Evolutionary conservation across 1,140 invertebrate species (phyloP), one percentile per base, ranked within the genome.

Genomic region (Ceratoteleas bidentatus): DNA sequence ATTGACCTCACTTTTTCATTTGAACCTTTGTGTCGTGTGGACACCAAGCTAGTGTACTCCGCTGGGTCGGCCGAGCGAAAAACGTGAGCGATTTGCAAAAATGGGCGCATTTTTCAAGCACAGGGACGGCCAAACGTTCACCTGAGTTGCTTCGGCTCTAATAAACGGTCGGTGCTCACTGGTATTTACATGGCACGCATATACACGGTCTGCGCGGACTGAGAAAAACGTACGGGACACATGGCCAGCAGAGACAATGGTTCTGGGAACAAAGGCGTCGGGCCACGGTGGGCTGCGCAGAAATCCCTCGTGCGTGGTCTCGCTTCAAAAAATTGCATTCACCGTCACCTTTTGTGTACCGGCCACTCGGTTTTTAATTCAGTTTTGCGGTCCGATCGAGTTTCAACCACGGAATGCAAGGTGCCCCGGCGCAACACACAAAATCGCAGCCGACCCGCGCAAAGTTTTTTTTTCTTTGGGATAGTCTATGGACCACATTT

Each of bases 211-310:
- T 4, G 24, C 10, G 16, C n/a, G 6, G 5, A 33, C 15, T 56
- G 69, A 74, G 62, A 66, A 73, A 68, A 80, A 68, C 69, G 64
- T 68, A 50, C 69, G 43, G 68, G 62, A 65, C 69, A 80, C 77
- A 80, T 80, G 77, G 69, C 69, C 70, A 52, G 62, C 66, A 69
- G 77, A 73, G 77, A 80, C 77, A 80, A 80, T 80, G 77, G 77
- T 50, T 38, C 64, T 32, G 62, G 14, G 69, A 60, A 80, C 69
- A 80, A 73, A 74, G 77, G 58, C 52, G 49, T n/a, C 40, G 54
- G 13, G 34, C 66, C 61, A 50, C 33, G 57, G 15, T 60, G 75
- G 54, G 60, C 47, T 65, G 49, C 45, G 47, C 36, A 40, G 61
- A 64, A 38, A 49, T 60, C 61, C 68, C 76, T 69, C 14, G 56